Conservation (phyloP, 2,113 vertebrate species). For the Paedocypris sp. region DNA sequence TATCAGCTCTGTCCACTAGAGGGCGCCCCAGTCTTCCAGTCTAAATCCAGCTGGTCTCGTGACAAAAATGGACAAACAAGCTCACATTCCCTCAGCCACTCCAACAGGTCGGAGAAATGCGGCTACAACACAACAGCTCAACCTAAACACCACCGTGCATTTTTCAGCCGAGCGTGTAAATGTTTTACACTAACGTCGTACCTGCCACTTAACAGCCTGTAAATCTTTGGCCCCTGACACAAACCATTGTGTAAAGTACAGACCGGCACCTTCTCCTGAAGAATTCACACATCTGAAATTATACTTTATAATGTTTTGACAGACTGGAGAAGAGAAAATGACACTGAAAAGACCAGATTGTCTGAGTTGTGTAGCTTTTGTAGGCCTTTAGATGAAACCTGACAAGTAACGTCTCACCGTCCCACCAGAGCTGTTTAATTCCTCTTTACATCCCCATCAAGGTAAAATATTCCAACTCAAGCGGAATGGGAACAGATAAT, state of each 20-base stretch:
- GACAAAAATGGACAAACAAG: constrained; percentile 26
- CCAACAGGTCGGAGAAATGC: constrained; percentile 29
- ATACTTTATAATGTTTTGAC: neutral
- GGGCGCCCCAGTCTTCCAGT: constrained; percentile 46
- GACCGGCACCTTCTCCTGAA: neutral
- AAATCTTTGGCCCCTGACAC: constrained; percentile 41
- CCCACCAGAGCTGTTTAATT: too few relatives aligned
- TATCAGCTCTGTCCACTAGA: constrained; percentile 45
- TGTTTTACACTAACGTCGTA: constrained; percentile 47
- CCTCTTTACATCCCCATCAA: too few relatives aligned
- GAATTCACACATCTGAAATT: neutral
- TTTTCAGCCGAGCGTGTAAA: constrained; percentile 47
- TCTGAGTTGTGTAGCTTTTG: too few relatives aligned
- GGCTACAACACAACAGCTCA: constrained; percentile 24
- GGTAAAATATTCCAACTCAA: too few relatives aligned
- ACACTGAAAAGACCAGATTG: too few relatives aligned
- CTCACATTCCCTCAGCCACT: constrained; percentile 28
- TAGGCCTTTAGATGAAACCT: too few relatives aligned
- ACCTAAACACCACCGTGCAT: constrained; percentile 42
- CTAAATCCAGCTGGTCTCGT: constrained; percentile 36
- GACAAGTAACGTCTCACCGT: too few relatives aligned
- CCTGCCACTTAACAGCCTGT: constrained; percentile 36
- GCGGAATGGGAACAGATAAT: too few relatives aligned
- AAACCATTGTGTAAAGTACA: constrained; percentile 31
- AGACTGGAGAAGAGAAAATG: neutral